Base-by-base conservation (phyloP, 2,797 vertebrate genomes). In the Scolopax bukidnonensis region DNA sequence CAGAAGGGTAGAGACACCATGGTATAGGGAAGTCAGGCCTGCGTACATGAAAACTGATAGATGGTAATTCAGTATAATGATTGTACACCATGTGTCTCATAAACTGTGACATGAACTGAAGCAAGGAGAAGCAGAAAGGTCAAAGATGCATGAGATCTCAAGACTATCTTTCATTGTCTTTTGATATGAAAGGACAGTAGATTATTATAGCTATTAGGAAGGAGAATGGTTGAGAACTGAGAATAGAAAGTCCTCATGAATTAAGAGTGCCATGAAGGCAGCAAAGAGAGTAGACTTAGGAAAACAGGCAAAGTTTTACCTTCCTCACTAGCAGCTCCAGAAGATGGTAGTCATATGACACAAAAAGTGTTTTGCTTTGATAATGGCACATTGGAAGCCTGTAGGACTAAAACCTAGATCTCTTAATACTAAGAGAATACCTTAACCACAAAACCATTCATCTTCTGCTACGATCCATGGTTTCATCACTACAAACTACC, bases 401-500 rank as follows among this genome's bases (percentile, higher is more conserved):
- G 61, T 69, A 68, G 36, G 54, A 61, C 45, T 89, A 75, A 89
- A 93, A 89, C 11, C 36, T 40, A 65, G 41, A 88, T 82, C 43
- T 84, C 59, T 82, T 59, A 84, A 59, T 65, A n/a, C n/a, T 71
- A 59, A 30, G 36, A 86, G 54, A 76, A 38, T 74, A 61, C 76
- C 87, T 84, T 60, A 88, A 61, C 54, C 79, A 84, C 59, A 93
- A 86, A 86, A 90, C 40, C 69, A 84, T 93, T 76, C 59, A 84
- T 96, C 87, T 93, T 78, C 87, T 91, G 71, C 68, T 84, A 25
- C 70, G 57, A 69, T 86, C 87, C 30, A 69, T 1, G 2, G 89
- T 81, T 95, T 90, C 77, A 91, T 93, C 93, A 90, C 59, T 85
- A 93, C 63, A 96, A 96, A 95, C 87, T 94, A 67, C 80, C n/a